Evolutionary conservation across 2,113 vertebrate species (phyloP).

Genomic region (Rhabdornis inornatus): DNA sequence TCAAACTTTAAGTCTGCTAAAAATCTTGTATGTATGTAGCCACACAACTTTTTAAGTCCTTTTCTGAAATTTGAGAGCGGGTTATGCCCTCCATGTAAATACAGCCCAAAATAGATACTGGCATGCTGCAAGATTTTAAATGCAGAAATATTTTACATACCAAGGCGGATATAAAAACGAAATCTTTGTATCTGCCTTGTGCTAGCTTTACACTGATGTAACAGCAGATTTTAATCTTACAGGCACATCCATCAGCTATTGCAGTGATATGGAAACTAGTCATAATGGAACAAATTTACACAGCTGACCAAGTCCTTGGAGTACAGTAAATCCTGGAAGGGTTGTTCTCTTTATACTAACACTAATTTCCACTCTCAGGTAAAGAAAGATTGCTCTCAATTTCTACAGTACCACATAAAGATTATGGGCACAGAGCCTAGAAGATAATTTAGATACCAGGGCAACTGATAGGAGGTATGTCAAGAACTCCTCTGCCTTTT

Average conservation of each 20-base stretch:
- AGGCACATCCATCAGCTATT: neutral
- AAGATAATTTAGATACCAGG: slow-evolving; percentile 6
- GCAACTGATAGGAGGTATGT: neutral
- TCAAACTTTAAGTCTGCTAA: neutral
- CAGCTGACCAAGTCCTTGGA: slow-evolving; percentile 12
- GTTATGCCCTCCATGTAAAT: neutral
- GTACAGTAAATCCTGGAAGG: neutral
- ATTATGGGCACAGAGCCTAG: slow-evolving; percentile 18
- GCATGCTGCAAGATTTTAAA: slow-evolving; percentile 1
- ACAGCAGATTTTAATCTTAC: slow-evolving; percentile 42
- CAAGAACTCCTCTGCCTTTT: neutral
- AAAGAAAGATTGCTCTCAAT: slow-evolving; percentile 4
- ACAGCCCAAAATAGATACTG: neutral
- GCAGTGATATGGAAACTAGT: neutral
- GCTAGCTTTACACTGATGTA: neutral
- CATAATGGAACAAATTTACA: slow-evolving; percentile 3
- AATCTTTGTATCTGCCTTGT: slow-evolving; percentile 7
- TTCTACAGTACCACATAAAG: neutral
- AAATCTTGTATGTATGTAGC: neutral
- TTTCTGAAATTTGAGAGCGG: neutral
- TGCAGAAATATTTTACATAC: neutral
- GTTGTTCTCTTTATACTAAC: slow-evolving; percentile 6
- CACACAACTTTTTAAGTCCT: neutral
- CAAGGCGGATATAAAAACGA: neutral
- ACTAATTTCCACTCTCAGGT: neutral